Evolutionary conservation across 2,888 invertebrate species (phyloP), one percentile per base, ranked within the genome.

Genomic region (Drosophila flavopinicola): DNA sequence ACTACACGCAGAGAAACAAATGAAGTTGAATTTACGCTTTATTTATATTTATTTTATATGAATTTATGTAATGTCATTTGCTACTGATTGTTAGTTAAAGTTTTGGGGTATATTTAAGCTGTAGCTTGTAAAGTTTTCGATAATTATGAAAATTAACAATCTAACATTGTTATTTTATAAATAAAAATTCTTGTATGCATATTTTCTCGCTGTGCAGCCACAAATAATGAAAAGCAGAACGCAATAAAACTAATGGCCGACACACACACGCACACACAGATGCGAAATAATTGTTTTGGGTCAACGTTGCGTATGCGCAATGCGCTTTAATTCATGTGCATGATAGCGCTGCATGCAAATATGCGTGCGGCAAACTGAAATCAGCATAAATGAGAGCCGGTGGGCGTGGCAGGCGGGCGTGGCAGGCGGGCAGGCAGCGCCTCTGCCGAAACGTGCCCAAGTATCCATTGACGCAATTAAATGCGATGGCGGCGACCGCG

Each of bases 391-490:
- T 73, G 30, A 13, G 42, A 37, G 37, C 49, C 13, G 15, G 4
- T 42, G 48, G 49, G 48, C 44, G 38, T 47, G 35, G 52, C 30
- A 15, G 11, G 13, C 17, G 41, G 6, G 11, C 6, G 17, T 39
- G 39, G 25, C 45, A 42, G 17, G 52, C 30, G 11, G 11, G 13
- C 17, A 37, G 6, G 11, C 6, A 29, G 39, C 39, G 25, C 45
- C 38, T 15, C 4, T 47, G 20, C 17, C 17, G 9, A 65, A 79
- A 79, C 83, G 85, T 85, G 85, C 66, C 44, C 85, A 82, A 85
- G 82, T 85, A 66, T 66, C 56, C 84, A 77, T 75, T 76, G 71
- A 72, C 66, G 77, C 85, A 79, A 79, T 82, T 85, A 79, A 69
- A 66, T 74, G 60, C 48, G 38, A 24, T 49, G 42, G 35, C 23